Evolutionary conservation across 2,888 invertebrate species (phyloP).

Genomic region (Dryobota labecula): DNA sequence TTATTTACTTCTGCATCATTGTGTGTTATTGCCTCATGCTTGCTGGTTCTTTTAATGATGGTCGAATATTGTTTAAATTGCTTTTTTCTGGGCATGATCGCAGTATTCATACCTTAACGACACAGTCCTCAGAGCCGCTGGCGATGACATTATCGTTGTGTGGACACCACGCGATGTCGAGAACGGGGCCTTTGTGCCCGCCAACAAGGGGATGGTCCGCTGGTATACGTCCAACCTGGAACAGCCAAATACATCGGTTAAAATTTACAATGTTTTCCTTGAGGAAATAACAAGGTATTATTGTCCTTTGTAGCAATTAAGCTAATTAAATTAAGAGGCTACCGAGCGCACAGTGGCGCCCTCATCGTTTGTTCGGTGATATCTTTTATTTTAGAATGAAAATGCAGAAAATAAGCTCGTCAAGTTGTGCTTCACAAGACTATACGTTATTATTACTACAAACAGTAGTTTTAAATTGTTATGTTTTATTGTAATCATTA

Average conservation of each 20-base stretch:
- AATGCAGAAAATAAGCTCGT: too few species aligned
- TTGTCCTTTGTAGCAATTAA: background rate
- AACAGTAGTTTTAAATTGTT: too few species aligned
- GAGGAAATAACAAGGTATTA: constrained; percentile 9
- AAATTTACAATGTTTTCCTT: constrained; percentile 2
- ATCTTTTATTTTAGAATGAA: too few species aligned
- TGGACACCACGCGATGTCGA: constrained; percentile 99
- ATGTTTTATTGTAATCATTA: too few species aligned
- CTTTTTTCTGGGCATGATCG: too few species aligned
- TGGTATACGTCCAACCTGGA: constrained; percentile 97
- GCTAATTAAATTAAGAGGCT: background rate
- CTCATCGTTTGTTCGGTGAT: too few species aligned
- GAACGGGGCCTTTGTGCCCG: constrained; percentile 98
- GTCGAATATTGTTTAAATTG: background rate
- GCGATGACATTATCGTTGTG: constrained; percentile 99
- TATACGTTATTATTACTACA: too few species aligned
- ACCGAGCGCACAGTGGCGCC: too few species aligned
- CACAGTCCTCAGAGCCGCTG: constrained; percentile 98
- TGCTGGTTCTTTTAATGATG: background rate
- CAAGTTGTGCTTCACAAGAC: too few species aligned
- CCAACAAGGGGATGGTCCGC: constrained; percentile 98
- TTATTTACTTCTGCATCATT: background rate
- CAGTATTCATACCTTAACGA: constrained; percentile 93
- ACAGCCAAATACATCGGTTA: constrained; percentile 2
- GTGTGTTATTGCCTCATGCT: too few species aligned